These are phyloP conservation scores for Tupaia tana DNA, from an alignment of 2,113 vertebrate species.

Conservation along the genomic window DNA sequence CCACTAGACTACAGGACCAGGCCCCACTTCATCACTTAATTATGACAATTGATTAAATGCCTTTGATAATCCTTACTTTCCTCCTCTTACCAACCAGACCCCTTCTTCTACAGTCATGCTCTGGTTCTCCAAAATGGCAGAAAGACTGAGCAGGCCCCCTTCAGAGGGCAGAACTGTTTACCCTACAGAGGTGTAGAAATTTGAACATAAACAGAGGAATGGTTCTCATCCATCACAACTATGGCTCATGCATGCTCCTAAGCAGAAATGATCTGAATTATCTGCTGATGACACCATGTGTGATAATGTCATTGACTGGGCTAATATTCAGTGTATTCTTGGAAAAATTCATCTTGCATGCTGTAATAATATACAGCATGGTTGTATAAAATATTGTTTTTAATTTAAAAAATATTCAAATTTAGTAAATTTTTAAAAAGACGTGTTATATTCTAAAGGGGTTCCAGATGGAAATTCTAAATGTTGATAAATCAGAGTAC, in stretches of 20 bases:
- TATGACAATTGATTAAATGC: neutral
- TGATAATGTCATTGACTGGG: no score
- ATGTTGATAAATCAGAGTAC: neutral
- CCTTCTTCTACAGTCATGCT: neutral
- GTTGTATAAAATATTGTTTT: no score
- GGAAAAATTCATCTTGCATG: no score
- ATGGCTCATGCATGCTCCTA: neutral
- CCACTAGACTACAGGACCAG: no score
- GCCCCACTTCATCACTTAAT: no score
- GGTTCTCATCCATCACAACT: neutral
- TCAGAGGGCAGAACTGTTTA: neutral
- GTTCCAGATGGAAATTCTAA: neutral
- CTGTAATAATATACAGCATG: no score
- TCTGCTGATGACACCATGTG: no score
- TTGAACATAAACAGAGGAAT: neutral
- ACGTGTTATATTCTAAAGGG: neutral
- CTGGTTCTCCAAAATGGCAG: neutral
- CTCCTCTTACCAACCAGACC: neutral
- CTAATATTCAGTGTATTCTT: no score
- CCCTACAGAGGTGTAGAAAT: neutral
- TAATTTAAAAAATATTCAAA: no score
- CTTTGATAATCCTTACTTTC: neutral
- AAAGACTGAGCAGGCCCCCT: neutral
- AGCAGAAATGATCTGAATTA: neutral
- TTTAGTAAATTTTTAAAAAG: neutral